A percentile compares a stretch with the other conserved stretches of the same genome.
Evolutionary conservation across 2,888 invertebrate genomes (phyloP).

Genomic region (Dexiosoma caninum): DNA sequence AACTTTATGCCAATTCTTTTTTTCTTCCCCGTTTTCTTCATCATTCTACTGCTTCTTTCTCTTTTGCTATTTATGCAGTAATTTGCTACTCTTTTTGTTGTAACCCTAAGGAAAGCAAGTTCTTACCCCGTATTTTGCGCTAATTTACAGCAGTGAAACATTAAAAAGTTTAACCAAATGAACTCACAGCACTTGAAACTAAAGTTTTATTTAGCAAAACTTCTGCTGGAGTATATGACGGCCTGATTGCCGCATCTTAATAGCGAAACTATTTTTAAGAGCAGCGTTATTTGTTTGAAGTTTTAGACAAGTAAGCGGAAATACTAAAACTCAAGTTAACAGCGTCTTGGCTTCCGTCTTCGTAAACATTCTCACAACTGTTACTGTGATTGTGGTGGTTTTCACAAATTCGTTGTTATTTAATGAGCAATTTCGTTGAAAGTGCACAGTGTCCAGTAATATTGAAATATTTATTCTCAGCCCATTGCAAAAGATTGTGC

Average conservation of each 20-base stretch:
- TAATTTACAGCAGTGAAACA: constrained; percentile 48
- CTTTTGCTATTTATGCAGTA: not conserved
- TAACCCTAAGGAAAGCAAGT: constrained; percentile 2
- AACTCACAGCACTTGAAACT: constrained; percentile 33
- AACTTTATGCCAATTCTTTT: constrained; percentile 18
- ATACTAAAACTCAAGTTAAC: constrained; percentile 57
- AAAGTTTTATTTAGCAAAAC: constrained; percentile 1
- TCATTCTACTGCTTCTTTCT: not conserved
- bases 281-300: constrained; percentile 13
- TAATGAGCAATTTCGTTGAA: constrained; percentile 14
- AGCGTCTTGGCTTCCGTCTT: constrained; percentile 53
- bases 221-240: constrained; percentile 8
- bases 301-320: constrained; percentile 59
- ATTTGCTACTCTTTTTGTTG: constrained; percentile 12
- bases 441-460: constrained; percentile 33
- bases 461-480: too few species aligned
- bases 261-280: constrained; percentile 38
- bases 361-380: constrained; percentile 32
- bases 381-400: not conserved
- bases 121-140: constrained; percentile 34
- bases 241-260: constrained; percentile 15
- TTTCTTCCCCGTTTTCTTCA: not conserved
- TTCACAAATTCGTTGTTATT: not conserved
- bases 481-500: too few species aligned
- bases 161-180: constrained; percentile 40